phyloP scores from a whole-genome alignment of 2,113 vertebrate genomes.

The Bufo gargarizans region DNA sequence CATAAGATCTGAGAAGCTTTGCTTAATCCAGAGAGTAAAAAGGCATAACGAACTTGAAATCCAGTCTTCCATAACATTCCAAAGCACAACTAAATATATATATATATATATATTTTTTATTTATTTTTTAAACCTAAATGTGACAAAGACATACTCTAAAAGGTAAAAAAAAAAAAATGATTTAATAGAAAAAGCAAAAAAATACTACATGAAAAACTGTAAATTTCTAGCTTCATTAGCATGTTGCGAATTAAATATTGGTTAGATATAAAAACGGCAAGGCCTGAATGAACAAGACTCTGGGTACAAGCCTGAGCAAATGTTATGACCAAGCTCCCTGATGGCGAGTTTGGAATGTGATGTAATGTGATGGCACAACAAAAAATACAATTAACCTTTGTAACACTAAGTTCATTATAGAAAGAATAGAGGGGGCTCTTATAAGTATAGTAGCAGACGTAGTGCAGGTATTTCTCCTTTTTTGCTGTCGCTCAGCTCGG shows the following conservation, averaged over 20 bases:
- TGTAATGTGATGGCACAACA: conserved; percentile 32
- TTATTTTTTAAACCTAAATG: fast-evolving
- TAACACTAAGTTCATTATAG: conserved; percentile 24
- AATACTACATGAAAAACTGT: conserved; percentile 47
- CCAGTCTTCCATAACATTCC: conserved; percentile 26
- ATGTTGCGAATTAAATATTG: not conserved
- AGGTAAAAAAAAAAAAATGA: not conserved
- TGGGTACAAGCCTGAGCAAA: not conserved
- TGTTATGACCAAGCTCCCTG: not conserved
- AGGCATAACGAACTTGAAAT: conserved; percentile 33
- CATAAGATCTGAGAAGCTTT: conserved; percentile 53
- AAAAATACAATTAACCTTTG: conserved; percentile 52
- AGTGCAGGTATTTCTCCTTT: conserved; percentile 33
- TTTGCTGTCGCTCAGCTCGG: conserved; percentile 43
- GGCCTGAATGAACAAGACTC: not conserved
- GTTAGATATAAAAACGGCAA: not conserved
- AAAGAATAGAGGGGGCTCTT: conserved; percentile 15
- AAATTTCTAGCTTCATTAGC: not conserved
- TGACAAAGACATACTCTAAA: conserved; percentile 13
- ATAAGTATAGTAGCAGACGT: conserved; percentile 22
- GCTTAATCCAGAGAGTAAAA: conserved; percentile 8
- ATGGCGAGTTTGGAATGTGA: not conserved
- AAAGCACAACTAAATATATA: not conserved
- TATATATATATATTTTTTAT: too few species aligned
- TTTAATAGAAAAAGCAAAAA: conserved; percentile 39